Conservation (phyloP, 1,140 invertebrate genomes). For the Ectropis grisescens region DNA sequence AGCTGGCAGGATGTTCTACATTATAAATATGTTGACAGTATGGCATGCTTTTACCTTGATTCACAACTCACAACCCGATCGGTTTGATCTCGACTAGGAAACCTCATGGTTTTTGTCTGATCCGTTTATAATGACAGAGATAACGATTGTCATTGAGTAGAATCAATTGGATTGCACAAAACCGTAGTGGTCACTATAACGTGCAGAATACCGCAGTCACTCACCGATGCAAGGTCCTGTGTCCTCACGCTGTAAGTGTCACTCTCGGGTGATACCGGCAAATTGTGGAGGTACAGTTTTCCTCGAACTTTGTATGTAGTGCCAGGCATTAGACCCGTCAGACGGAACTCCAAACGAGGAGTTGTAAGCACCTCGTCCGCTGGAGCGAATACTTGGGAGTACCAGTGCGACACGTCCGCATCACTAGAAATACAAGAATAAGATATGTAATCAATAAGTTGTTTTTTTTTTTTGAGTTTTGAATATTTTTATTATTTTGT, state of each 20-base stretch:
- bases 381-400: conserved; percentile 87
- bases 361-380: conserved; percentile 86
- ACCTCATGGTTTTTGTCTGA: too few relatives aligned
- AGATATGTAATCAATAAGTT: conserved; percentile 3
- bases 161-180: too few relatives aligned
- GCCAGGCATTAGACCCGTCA: conserved; percentile 81
- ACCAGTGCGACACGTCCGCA: conserved; percentile 80
- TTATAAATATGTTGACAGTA: too few relatives aligned
- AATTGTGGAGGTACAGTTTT: conserved; percentile 78
- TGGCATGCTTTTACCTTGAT: too few relatives aligned
- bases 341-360: conserved; percentile 85
- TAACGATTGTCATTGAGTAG: too few relatives aligned
- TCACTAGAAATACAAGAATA: conserved; percentile 65
- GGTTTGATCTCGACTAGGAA: too few relatives aligned
- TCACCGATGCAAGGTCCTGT: conserved; percentile 60
- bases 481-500: too few relatives aligned
- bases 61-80: too few relatives aligned
- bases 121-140: too few relatives aligned
- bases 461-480: neutral
- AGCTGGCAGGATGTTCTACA: too few relatives aligned
- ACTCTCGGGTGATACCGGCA: conserved; percentile 81
- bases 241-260: conserved; percentile 81
- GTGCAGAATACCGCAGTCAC: too few relatives aligned
- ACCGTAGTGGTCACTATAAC: too few relatives aligned
- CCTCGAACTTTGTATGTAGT: conserved; percentile 87